A percentile compares a stretch with the other conserved stretches of the same genome.
These are phyloP conservation scores for Gonioctena quinquepunctata DNA, from an alignment of 1,140 invertebrate species.

Conservation along the genomic window DNA sequence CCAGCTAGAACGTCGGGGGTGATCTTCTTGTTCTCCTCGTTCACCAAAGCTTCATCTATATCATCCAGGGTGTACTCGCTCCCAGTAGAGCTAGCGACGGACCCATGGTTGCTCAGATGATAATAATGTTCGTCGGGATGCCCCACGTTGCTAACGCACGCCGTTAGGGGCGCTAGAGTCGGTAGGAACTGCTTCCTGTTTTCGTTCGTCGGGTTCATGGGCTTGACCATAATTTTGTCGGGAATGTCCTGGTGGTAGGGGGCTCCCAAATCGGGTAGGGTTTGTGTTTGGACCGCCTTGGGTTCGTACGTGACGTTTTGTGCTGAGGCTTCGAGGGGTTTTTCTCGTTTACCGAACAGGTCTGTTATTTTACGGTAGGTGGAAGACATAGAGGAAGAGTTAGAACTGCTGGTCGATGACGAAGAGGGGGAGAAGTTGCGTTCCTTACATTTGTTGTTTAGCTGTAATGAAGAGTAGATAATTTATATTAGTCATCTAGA, in stretches of 20 bases:
- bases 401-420: slow-evolving; percentile 59
- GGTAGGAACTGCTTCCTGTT: slow-evolving; percentile 74
- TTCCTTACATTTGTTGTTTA: slow-evolving; percentile 38
- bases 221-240: slow-evolving; percentile 57
- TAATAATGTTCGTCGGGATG: slow-evolving; percentile 70
- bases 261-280: slow-evolving; percentile 38
- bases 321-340: slow-evolving; percentile 46
- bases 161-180: slow-evolving; percentile 72
- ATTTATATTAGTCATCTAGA: too few relatives aligned
- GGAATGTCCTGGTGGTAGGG: slow-evolving; percentile 52
- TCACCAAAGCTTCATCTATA: slow-evolving; percentile 64
- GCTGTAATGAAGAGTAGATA: not conserved
- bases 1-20: slow-evolving; percentile 78
- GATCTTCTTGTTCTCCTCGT: slow-evolving; percentile 57
- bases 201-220: slow-evolving; percentile 58
- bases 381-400: slow-evolving; percentile 61
- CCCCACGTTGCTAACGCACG: slow-evolving; percentile 69
- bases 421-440: slow-evolving; percentile 63
- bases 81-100: slow-evolving; percentile 57
- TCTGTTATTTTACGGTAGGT: slow-evolving; percentile 73
- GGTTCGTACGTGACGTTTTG: not conserved
- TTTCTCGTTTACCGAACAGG: slow-evolving; percentile 63
- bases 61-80: slow-evolving; percentile 69
- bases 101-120: slow-evolving; percentile 55
- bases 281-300: slow-evolving; percentile 5